Base-by-base conservation (phyloP, 2,888 invertebrate species). In the Lasioglossum marginatum region DNA sequence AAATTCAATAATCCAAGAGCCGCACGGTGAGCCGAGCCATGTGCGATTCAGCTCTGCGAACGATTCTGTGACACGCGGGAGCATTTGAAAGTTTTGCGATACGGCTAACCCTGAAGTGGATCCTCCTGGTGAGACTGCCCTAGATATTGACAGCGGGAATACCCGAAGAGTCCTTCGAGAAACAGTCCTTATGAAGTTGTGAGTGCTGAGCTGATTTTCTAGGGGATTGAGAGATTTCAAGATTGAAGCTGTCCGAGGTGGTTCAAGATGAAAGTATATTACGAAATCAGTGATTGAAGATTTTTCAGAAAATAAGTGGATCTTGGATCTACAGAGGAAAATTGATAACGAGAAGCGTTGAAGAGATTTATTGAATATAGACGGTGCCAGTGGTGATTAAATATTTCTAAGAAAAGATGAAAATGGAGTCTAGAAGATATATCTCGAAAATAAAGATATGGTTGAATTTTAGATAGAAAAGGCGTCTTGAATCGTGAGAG, bases 41-140 rank as follows among this genome's bases (percentile, higher is more conserved):
- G 40, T 70, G 70, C 37, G 40, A n/a, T 14, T 70, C 40, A 40
- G 40, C n/a, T 57, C n/a, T 8, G 52, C 52, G n/a, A 52, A 52
- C 52, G 52, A 19, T 23, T 12, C 4, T 37, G 70, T 70, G 70
- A 70, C 70, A 70, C 70, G 70, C 70, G 70, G 70, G 70, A 70
- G 40, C n/a, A 12, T 40, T 70, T n/a, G 70, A 70, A 70, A 70
- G 70, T 70, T 57, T n/a, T 68, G 68, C 37, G 40, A n/a, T 23
- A n/a, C 37, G 4, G 40, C 14, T 70, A n/a, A 37, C 10, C 19
- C 10, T 12, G 40, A n/a, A n/a, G 40, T 1, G 31, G 6, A 31
- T 68, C 23, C 10, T 37, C 10, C 4, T 34, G 19, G 8, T 2
- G 34, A 31, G 23, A 37, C 66, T 52, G 52, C 8, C 52, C 52